Base-by-base conservation (phyloP, 2,113 vertebrate species). In the Apeltes quadracus region DNA sequence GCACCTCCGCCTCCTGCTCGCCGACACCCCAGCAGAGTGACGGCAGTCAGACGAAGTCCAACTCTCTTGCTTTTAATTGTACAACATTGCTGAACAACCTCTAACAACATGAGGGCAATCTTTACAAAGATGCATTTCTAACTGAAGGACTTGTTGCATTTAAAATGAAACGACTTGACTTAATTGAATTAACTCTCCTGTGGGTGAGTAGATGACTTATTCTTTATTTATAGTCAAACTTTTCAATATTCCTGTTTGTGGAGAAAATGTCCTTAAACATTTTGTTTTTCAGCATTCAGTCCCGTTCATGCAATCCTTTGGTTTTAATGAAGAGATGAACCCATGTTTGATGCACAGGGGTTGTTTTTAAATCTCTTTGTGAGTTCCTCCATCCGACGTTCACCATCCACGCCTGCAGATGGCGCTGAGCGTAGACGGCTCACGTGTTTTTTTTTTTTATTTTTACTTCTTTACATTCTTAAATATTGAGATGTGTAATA, bases 1-100 rank as follows among this genome's bases (percentile, higher is more conserved):
- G 34, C 94, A 97, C 84, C 84, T 91, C 84, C 25, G 69, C 73
- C 87, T 84, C 0, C 61, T 83, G 25, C 22, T 12, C 34, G 29
- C 64, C 22, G 67, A 79, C 38, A 34, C 27, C 0, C 14, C 64
- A 62, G 56, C 64, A 34, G 2, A 15, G 6, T 41, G 65, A 46
- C 18, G 29, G 0, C 15, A 73, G 38, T 70, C 50, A 85, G 34
- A 7, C 0, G 15, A 3, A 22, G 18, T 23, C 4, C 51, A 20
- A 50, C 15, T 0, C 14, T 13, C 14, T 36, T 27, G 20, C 15
- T 1, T 71, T 39, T 6, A 39, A 71, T 13, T 36, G 22, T 38
- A 9, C 32, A 25, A 13, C 27, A 18, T 27, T 43, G 51, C 44
- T 55, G 65, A 68, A 56, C 13, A 48, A 20, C 51, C 6, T 32